A percentile compares a stretch with the other conserved stretches of the same genome.
Evolutionary conservation across 2,888 invertebrate genomes (phyloP).

Genomic region (Acanthococcus lagerstroemiae): DNA sequence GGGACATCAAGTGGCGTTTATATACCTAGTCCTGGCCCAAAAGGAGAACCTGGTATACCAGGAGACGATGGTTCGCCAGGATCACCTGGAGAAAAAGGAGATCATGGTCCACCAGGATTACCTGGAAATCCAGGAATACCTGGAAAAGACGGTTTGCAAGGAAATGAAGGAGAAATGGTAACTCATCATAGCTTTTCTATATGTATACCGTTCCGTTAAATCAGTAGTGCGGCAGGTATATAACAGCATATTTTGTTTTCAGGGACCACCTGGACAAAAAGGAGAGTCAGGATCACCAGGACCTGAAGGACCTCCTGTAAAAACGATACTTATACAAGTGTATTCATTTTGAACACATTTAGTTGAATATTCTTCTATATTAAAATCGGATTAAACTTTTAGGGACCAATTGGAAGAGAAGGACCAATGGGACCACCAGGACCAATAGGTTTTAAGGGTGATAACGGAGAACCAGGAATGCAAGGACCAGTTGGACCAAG

Average conservation of each 20-base stretch:
- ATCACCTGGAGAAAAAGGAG: slow-evolving; percentile 12
- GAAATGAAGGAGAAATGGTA: slow-evolving; percentile 14
- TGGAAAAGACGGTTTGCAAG: slow-evolving; percentile 31
- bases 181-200: background rate
- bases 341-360: too few species aligned
- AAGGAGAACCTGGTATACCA: slow-evolving; percentile 5
- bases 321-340: too few species aligned
- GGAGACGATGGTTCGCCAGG: slow-evolving; percentile 4
- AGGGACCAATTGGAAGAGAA: slow-evolving; percentile 14
- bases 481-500: slow-evolving; percentile 14
- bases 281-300: slow-evolving; percentile 11
- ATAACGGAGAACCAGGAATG: background rate
- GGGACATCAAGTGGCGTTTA: background rate
- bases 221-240: background rate
- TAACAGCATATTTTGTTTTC: slow-evolving; percentile 5
- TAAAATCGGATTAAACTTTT: too few species aligned
- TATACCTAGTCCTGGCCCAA: background rate
- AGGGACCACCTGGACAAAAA: slow-evolving; percentile 40
- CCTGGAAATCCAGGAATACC: slow-evolving; percentile 42
- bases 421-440: slow-evolving; percentile 2
- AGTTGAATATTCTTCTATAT: too few species aligned
- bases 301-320: background rate
- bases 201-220: background rate
- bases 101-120: slow-evolving; percentile 42
- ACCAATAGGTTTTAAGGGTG: slow-evolving; percentile 6